phyloP scores from a whole-genome alignment of 1,140 invertebrate species.

The Polypedilum vanderplanki region DNA sequence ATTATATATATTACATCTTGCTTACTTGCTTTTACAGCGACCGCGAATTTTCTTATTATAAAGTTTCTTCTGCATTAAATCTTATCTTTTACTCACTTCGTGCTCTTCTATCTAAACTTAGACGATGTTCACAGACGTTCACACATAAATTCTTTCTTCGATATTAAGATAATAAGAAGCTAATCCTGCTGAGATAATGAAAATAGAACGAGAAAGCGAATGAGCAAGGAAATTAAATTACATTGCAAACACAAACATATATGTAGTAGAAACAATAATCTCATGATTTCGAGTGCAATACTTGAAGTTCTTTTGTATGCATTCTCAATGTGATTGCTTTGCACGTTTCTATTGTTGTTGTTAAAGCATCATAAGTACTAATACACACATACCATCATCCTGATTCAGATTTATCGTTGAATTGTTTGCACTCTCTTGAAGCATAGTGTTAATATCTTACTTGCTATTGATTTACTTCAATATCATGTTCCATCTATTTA shows the following conservation, averaged over 20 bases:
- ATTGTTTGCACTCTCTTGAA: conserved; percentile 18
- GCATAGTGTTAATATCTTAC: conserved; percentile 18
- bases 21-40: too few relatives aligned
- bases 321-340: neutral
- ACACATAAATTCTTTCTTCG: neutral
- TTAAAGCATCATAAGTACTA: too few relatives aligned
- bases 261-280: too few relatives aligned
- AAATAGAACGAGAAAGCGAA: neutral
- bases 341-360: conserved; percentile 16
- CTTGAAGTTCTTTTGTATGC: neutral
- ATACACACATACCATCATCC: neutral
- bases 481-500: too few relatives aligned
- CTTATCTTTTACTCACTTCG: too few relatives aligned
- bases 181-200: neutral
- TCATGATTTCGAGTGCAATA: neutral
- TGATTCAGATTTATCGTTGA: neutral
- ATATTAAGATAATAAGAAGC: conserved; percentile 7
- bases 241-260: neutral
- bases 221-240: neutral
- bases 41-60: too few relatives aligned
- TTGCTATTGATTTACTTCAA: neutral
- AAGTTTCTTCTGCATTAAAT: too few relatives aligned
- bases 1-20: too few relatives aligned
- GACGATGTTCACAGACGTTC: neutral
- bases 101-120: too few relatives aligned